phyloP scores from a whole-genome alignment of 2,113 vertebrate genomes.

The Hypomesus transpacificus region DNA sequence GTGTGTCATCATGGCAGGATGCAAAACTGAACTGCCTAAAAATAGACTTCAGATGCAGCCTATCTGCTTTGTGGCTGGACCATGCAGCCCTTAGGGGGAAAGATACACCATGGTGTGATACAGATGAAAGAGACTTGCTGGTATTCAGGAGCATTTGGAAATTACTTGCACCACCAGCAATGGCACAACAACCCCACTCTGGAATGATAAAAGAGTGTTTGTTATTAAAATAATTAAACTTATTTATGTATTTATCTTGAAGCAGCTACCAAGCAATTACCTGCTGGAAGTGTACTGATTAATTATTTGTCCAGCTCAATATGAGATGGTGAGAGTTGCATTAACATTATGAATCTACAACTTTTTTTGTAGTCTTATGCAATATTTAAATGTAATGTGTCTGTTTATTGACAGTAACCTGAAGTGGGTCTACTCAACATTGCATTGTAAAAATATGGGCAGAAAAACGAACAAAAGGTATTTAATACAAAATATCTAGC shows the following conservation, averaged over 20 bases:
- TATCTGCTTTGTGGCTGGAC: neutral
- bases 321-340: neutral
- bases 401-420: too few relatives aligned
- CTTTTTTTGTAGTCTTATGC: too few relatives aligned
- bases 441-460: neutral
- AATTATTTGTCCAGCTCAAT: neutral
- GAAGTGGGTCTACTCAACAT: too few relatives aligned
- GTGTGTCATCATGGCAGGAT: neutral
- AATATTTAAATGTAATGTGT: too few relatives aligned
- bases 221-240: neutral
- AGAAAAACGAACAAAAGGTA: neutral
- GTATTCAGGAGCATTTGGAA: conserved; percentile 3
- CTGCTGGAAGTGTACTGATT: neutral
- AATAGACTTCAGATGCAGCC: neutral
- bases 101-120: neutral
- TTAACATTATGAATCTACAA: too few relatives aligned
- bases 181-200: neutral
- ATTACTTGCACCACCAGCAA: neutral
- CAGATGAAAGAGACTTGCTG: neutral
- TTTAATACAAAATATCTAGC: too few relatives aligned
- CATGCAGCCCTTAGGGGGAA: neutral
- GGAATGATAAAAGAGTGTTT: neutral
- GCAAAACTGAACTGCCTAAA: neutral
- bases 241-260: neutral
- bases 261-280: neutral